Percentiles rank a stretch among this genome's conserved stretches.
phyloP scores from a whole-genome alignment of 2,113 vertebrate species.

The Crotalus horridus region DNA sequence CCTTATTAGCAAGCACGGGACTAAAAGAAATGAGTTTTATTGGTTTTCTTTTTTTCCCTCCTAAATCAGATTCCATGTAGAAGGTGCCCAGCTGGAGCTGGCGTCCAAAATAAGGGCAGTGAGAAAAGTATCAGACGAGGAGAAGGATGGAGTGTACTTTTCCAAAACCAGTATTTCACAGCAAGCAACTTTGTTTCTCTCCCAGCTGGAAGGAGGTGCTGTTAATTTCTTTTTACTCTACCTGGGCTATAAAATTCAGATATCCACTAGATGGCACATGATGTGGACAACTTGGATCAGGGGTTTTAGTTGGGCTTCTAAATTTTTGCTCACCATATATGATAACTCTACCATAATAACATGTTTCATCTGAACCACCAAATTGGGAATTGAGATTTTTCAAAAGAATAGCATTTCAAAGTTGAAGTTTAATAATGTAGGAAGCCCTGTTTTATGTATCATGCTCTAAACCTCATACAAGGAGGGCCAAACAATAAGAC shows the following conservation, averaged over 20 bases:
- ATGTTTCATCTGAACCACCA: not conserved
- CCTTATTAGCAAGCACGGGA: not conserved
- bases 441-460: not conserved
- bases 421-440: not conserved
- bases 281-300: not conserved
- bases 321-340: not conserved
- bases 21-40: not conserved
- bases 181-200: not conserved
- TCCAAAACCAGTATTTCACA: not conserved
- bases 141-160: not conserved
- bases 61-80: not conserved
- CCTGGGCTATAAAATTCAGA: not conserved
- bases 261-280: not conserved
- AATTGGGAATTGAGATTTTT: not conserved
- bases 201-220: not conserved
- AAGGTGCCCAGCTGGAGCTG: not conserved
- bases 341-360: not conserved
- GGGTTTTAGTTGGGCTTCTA: not conserved
- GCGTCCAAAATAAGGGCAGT: not conserved
- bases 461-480: not conserved
- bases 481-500: not conserved
- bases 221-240: not conserved
- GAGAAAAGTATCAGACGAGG: not conserved
- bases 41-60: not conserved
- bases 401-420: not conserved